Percentiles rank a stretch among this genome's conserved stretches.
Conservation (phyloP, 30 jellyfish, hydroid and myxozoan genomes). For the Sanderia malayensis region DNA sequence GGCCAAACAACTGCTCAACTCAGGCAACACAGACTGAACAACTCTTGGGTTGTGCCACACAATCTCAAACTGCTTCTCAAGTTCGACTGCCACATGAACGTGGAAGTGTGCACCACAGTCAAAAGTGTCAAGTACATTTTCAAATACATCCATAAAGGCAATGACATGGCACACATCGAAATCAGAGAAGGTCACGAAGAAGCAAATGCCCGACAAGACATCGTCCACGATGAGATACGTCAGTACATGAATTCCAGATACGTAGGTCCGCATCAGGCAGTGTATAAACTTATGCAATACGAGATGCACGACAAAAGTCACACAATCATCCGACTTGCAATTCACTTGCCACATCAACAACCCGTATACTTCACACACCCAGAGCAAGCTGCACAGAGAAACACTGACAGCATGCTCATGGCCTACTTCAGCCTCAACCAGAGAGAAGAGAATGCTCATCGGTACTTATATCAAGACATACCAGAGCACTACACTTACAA, state of each 20-base stretch:
- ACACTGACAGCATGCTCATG: slow-evolving; percentile 30
- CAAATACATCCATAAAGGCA: slow-evolving; percentile 61
- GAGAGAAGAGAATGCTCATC: slow-evolving; percentile 40
- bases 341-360: slow-evolving; percentile 63
- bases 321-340: slow-evolving; percentile 54
- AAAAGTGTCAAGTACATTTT: slow-evolving; percentile 45
- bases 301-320: slow-evolving; percentile 61
- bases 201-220: background rate
- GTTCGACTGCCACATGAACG: slow-evolving; percentile 64
- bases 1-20: background rate
- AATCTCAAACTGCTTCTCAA: slow-evolving; percentile 48
- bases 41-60: slow-evolving; percentile 66
- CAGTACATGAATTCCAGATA: slow-evolving; percentile 40
- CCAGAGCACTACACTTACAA: slow-evolving; percentile 57
- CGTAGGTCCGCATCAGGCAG: slow-evolving; percentile 64
- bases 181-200: slow-evolving; percentile 44
- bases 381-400: slow-evolving; percentile 20
- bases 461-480: slow-evolving; percentile 50
- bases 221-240: slow-evolving; percentile 66
- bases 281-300: slow-evolving; percentile 17
- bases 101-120: slow-evolving; percentile 59
- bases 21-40: slow-evolving; percentile 17
- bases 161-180: slow-evolving; percentile 59
- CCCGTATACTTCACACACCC: slow-evolving; percentile 45
- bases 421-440: slow-evolving; percentile 51